Evolutionary conservation across 2,797 vertebrate species (phyloP), one percentile per base, ranked within the genome.

Genomic region (Sebastiscus albofasciatus): DNA sequence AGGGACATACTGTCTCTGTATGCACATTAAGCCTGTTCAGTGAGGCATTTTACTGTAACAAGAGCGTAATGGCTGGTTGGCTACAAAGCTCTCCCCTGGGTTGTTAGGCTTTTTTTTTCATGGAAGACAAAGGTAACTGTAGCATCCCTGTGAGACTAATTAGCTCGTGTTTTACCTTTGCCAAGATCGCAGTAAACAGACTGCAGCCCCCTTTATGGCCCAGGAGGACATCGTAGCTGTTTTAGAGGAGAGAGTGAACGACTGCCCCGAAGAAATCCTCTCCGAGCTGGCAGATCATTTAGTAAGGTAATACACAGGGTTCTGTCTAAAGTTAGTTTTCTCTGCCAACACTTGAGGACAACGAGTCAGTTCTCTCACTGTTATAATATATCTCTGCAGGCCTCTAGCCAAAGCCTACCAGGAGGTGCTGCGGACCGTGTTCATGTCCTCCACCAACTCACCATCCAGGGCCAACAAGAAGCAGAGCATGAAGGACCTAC

Each of bases 401-500:
- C 97, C 97, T 77, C 94, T 99, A 89, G 96, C 94, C 55, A 98
- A 97, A 92, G 89, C 81, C 52, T 99, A 99, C 0, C 97, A 98
- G 80, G 98, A 99, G 77, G 97, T 98, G 33, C 94, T 99, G 49
- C 96, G 95, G 34, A 93, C 96, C 0, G 96, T 98, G 55, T 97
- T 98, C 82, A 86, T 97, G 3, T 98, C 98, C 75, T 97, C 97
- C 73, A 94, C 91, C 54, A 95, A 95, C 71, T 92, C 96, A 29
- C 87, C 92, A 2, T 95, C 97, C 9, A 96, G 97, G 52, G 91
- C 94, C 62, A 97, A 86, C 89, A 97, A 97, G 84, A 99, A 97
- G 91, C 96, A 96, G 81, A 98, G 96, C 6, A 94, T 97, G 88
- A 99, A 97, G 90, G 98, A 99, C 29, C 94, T 99, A 2, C 97